Conservation (phyloP, 2,113 vertebrate species). For the Pipa parva region DNA sequence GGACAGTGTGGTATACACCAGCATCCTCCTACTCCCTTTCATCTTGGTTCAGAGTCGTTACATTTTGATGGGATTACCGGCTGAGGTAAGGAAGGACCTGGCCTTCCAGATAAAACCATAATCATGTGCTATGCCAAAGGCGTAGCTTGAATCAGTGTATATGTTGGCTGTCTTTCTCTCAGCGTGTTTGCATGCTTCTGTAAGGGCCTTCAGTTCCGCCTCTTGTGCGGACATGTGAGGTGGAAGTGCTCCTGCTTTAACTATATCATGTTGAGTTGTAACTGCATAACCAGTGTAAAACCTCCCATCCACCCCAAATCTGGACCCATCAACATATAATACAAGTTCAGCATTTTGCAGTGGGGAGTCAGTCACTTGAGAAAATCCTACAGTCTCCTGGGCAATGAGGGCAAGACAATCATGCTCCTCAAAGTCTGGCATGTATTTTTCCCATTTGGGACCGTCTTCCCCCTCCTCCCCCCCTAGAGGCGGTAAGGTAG, state of each 20-base stretch:
- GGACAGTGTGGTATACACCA: too few species aligned
- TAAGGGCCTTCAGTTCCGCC: background rate
- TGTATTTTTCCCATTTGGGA: background rate
- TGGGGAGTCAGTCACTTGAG: background rate
- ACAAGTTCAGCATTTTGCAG: background rate
- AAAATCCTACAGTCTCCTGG: background rate
- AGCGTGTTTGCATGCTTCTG: background rate
- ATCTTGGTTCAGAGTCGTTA: too few species aligned
- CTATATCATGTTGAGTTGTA: background rate
- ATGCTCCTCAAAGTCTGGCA: too few species aligned
- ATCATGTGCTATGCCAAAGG: background rate
- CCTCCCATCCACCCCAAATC: too few species aligned
- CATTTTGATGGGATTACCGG: too few species aligned
- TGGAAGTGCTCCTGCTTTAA: background rate
- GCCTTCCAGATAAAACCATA: too few species aligned
- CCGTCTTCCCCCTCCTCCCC: background rate
- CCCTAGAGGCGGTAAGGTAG: background rate
- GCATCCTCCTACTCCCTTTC: too few species aligned
- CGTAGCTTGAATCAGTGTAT: constrained; percentile 7
- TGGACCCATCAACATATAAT: too few species aligned
- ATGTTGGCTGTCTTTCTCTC: background rate
- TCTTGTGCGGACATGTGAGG: too few species aligned
- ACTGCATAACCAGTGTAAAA: background rate
- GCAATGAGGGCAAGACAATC: background rate
- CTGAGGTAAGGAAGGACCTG: too few species aligned